phyloP scores from a whole-genome alignment of 2,888 invertebrate genomes.

The Syrista parreyssii region DNA sequence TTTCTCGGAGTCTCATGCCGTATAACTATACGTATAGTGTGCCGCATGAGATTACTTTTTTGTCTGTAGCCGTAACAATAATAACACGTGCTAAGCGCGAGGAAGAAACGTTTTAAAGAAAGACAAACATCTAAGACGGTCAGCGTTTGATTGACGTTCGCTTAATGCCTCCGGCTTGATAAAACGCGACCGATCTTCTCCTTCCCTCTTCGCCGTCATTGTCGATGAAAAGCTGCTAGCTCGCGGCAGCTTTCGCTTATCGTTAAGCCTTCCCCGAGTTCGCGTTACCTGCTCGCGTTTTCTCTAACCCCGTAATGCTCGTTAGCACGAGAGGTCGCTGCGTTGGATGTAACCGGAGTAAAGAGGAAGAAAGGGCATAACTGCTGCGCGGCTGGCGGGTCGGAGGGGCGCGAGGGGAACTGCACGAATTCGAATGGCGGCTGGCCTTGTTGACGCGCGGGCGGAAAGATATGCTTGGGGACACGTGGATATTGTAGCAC shows the following conservation, averaged over 20 bases:
- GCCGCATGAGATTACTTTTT: not conserved
- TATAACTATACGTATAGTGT: not conserved
- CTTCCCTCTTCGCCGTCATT: not conserved
- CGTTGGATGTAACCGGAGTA: not conserved
- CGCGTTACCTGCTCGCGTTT: not conserved
- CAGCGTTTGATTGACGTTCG: not conserved
- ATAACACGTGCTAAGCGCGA: not conserved
- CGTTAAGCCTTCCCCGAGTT: not conserved
- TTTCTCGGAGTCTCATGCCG: not conserved
- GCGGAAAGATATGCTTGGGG: not conserved
- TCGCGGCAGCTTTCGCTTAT: not conserved
- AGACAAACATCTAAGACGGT: not conserved
- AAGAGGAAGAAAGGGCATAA: not conserved
- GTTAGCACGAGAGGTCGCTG: not conserved
- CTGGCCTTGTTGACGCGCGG: not conserved
- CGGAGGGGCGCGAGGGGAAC: not conserved
- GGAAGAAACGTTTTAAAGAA: not conserved
- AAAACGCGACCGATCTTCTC: not conserved
- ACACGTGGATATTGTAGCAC: not conserved
- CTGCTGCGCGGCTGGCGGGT: not conserved
- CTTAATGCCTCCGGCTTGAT: not conserved
- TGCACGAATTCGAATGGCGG: not conserved
- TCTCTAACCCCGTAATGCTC: not conserved
- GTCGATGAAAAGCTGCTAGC: not conserved
- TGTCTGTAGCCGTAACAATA: not conserved